Evolutionary conservation across 2,113 vertebrate species (phyloP), one percentile per base, ranked within the genome.

Genomic region (Mastomys coucha): DNA sequence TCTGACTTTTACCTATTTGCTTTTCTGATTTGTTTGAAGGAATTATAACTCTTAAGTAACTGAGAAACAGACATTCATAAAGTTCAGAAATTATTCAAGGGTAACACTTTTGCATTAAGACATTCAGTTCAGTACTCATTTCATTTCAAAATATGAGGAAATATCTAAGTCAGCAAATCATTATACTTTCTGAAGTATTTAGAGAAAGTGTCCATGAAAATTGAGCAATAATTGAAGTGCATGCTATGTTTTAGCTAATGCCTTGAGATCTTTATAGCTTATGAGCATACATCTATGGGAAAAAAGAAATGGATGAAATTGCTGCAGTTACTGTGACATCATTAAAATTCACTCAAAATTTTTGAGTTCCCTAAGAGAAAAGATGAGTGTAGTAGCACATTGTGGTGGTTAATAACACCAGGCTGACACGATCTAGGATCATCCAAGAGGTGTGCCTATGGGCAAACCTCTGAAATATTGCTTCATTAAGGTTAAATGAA

Each of bases 121-220:
- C 9, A 92, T 81, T 63, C 49, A 36, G 88, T 81, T 63, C 49
- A 36, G 88, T 13, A 72, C 49, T 3, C 22, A 91, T 19, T 70
- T 69, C 82, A 88, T 96, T 89, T 89, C n/a, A 94, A 95, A 92
- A 63, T 96, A 51, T 56, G 88, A 90, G 65, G 51, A 85, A 78
- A 78, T 92, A 22, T 60, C 69, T 70, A 94, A 53, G 8, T 31
- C 53, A 78, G 42, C 56, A 76, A 67, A 89, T 81, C 63, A 45
- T 58, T 67, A 76, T 93, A 36, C 45, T 77, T 94, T 94, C 36
- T 36, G 9, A 86, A 93, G 14, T 77, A 17, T 72, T 65, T 81
- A 4, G 60, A 88, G 31, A 92, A 84, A 70, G 49, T 36, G 13
- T 51, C 42, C 20, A 45, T 65, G 90, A 95, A 94, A 96, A 77